Conservation (phyloP, 2,888 invertebrate species). For the Iphiclides podalirius region DNA sequence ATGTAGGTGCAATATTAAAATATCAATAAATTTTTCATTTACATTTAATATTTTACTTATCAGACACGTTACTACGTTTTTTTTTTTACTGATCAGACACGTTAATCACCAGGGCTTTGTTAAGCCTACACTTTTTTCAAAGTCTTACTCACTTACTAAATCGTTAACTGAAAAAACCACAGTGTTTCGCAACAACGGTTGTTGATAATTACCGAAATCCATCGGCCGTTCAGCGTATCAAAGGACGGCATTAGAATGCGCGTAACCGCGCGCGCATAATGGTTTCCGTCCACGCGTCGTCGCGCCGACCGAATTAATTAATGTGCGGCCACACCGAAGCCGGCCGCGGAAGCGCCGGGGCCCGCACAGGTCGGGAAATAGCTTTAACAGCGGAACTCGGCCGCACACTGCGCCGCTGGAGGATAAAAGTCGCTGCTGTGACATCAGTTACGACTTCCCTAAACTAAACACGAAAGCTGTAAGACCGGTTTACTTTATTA, state of each 20-base stretch:
- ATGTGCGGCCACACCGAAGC: neutral
- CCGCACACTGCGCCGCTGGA: constrained; percentile 13
- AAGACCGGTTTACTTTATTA: neutral
- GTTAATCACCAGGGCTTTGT: neutral
- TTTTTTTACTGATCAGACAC: no score
- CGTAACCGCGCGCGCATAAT: constrained; percentile 46
- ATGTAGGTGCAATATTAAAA: no score
- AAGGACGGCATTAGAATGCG: constrained; percentile 27
- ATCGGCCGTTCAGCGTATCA: constrained; percentile 1
- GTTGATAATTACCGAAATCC: constrained; percentile 1
- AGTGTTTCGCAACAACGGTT: neutral
- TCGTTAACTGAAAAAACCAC: neutral
- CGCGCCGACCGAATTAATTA: constrained; percentile 42
- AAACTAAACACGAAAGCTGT: neutral
- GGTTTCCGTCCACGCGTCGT: constrained; percentile 47
- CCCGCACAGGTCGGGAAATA: constrained; percentile 1
- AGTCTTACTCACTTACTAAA: no score
- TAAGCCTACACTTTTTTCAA: no score
- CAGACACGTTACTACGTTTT: no score
- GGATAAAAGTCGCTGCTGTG: neutral
- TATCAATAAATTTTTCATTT: no score
- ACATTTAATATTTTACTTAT: no score
- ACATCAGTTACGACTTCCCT: neutral
- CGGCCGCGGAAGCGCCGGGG: constrained; percentile 10
- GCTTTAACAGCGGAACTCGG: constrained; percentile 2